Conservation (phyloP, 2,888 invertebrate genomes). For the Stenotaenia linearis region DNA sequence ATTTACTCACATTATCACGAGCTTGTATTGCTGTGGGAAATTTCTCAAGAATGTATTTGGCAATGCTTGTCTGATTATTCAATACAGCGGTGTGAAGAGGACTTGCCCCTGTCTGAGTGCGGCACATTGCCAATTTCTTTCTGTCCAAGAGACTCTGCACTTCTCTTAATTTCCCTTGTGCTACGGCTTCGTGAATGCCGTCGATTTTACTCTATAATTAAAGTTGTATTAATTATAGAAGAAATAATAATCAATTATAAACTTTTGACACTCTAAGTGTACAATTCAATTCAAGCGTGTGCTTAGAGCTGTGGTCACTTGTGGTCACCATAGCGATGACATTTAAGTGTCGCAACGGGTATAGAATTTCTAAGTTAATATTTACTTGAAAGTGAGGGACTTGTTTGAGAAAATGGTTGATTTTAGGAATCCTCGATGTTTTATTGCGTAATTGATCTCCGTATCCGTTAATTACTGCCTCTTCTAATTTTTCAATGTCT, state of each 20-base stretch:
- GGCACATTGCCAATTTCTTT: conserved; percentile 56
- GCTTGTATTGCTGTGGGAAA: conserved; percentile 48
- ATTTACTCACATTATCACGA: conserved; percentile 46
- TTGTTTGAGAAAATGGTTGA: conserved; percentile 47
- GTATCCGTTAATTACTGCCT: conserved; percentile 48
- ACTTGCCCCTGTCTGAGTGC: conserved; percentile 43
- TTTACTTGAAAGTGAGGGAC: conserved; percentile 48
- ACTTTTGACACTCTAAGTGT: too few species aligned
- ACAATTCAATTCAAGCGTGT: too few species aligned
- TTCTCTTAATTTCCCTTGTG: conserved; percentile 74
- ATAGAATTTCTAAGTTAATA: neutral
- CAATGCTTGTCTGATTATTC: conserved; percentile 45
- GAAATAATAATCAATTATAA: too few species aligned
- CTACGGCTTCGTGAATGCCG: conserved; percentile 76
- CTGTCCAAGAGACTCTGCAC: conserved; percentile 79
- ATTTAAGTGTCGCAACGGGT: neutral
- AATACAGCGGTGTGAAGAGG: conserved; percentile 50
- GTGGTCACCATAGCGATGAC: neutral
- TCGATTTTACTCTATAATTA: conserved; percentile 77
- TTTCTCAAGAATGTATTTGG: conserved; percentile 46
- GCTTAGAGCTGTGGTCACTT: conserved; percentile 1
- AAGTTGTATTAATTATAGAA: too few species aligned
- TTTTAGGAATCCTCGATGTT: conserved; percentile 43
- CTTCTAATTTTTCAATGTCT: conserved; percentile 48
- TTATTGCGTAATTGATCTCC: conserved; percentile 48